phyloP scores from a whole-genome alignment of 1,140 invertebrate genomes.

The Drosophila paulistorum region DNA sequence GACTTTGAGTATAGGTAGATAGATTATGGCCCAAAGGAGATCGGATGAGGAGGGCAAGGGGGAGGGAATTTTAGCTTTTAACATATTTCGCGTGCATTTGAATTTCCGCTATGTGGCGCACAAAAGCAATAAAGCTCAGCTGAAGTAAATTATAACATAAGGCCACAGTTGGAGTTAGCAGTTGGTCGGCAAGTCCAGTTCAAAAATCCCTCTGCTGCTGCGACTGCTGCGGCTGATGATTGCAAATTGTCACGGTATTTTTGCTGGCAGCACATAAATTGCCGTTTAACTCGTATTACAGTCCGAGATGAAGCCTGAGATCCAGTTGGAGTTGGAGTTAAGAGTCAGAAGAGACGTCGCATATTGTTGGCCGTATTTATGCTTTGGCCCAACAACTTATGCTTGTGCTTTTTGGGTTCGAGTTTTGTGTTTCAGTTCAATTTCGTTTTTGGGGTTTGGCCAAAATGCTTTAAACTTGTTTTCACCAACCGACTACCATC shows the following conservation, averaged over 20 bases:
- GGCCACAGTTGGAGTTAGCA: constrained; percentile 16
- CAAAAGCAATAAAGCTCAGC: constrained; percentile 71
- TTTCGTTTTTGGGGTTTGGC: not conserved
- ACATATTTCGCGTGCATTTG: constrained; percentile 78
- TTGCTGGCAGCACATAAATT: constrained; percentile 79
- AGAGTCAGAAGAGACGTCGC: not conserved
- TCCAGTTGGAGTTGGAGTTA: constrained; percentile 14
- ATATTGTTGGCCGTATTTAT: constrained; percentile 1
- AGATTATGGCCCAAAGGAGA: constrained; percentile 2
- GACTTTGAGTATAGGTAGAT: constrained; percentile 10
- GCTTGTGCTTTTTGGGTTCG: not conserved
- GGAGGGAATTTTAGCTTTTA: constrained; percentile 24
- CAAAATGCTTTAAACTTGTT: constrained; percentile 30
- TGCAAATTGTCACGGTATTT: constrained; percentile 81
- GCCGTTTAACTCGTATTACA: constrained; percentile 64
- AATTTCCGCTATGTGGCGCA: constrained; percentile 75
- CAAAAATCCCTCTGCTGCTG: constrained; percentile 23
- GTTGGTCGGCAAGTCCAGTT: constrained; percentile 29
- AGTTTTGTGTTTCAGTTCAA: not conserved
- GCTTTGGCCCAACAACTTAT: not conserved
- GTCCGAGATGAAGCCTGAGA: constrained; percentile 29
- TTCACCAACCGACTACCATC: not conserved
- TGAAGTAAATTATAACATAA: constrained; percentile 78
- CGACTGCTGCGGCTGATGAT: constrained; percentile 57
- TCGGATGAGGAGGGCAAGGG: not conserved